Evolutionary conservation across 2,113 vertebrate genomes (phyloP), one percentile per base, ranked within the genome.

Genomic region (Centrocercus urophasianus): DNA sequence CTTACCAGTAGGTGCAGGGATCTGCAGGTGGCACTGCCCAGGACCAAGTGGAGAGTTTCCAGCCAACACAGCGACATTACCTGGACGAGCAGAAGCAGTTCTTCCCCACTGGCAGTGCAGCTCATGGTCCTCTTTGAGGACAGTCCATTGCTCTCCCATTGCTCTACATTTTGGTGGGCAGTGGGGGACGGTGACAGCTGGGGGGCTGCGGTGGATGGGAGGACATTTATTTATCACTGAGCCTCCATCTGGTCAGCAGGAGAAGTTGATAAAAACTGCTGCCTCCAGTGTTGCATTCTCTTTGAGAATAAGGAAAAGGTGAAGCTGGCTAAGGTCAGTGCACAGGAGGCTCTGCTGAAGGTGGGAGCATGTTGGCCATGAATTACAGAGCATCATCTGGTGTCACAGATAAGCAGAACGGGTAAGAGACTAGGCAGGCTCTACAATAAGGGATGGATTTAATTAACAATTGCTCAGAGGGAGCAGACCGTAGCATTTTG

Each of bases 331-430:
- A 93, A 97, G 95, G 93, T 95, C 91, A 94, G 65, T n/a, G 83
- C 76, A 88, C 61, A 93, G 83, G 83, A 97, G 88, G 88, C 94
- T 57, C 76, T 67, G 32, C 10, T 82, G 86, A 78, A 95, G 91
- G 88, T 95, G 34, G 91, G 48, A 95, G 85, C 90, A 95, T 66
- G 89, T 91, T 95, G 69, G 86, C 84, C 83, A 87, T 96, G 94
- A 96, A 96, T 96, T 93, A 84, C 90, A 65, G 81, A 96, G 92
- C 89, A 95, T 96, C 96, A 93, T 96, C 95, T 95, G 94, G 85
- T 71, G 73, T 89, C 66, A 57, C 65, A 95, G 95, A 96, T 91
- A 97, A 95, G 95, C 85, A 91, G 63, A 95, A 88, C 7, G 88
- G 85, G 75, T 80, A 94, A 91, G 61, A 93, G 73, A 95, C 91